phyloP scores from a whole-genome alignment of 2,888 invertebrate species.

The Schizaphis graminum region DNA sequence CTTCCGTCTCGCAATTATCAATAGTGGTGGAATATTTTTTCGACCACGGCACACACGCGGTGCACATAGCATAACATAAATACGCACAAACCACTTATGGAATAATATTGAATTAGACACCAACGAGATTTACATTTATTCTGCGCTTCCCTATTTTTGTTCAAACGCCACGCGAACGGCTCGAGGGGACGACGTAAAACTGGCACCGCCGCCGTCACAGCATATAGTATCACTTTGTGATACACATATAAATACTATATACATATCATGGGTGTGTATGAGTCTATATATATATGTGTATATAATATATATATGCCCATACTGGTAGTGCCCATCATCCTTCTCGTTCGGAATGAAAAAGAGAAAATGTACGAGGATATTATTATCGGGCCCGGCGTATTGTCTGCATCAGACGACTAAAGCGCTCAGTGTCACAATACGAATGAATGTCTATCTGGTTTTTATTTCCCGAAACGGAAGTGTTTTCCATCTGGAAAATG shows the following conservation, averaged over 20 bases:
- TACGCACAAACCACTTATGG: not conserved
- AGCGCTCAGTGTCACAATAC: constrained; percentile 42
- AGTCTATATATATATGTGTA: not conserved
- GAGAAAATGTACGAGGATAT: constrained; percentile 8
- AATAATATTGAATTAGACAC: constrained; percentile 13
- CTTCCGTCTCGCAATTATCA: not conserved
- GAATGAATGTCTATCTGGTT: constrained; percentile 45
- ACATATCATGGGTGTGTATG: not conserved
- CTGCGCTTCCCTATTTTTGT: not conserved
- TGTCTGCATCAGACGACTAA: constrained; percentile 36
- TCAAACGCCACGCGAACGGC: not conserved
- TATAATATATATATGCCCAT: not conserved
- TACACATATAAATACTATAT: not conserved
- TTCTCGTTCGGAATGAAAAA: constrained; percentile 13
- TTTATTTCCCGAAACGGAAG: constrained; percentile 59
- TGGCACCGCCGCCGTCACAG: not conserved
- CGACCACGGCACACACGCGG: not conserved
- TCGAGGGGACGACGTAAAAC: not conserved
- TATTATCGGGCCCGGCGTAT: not conserved
- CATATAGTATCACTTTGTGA: not conserved
- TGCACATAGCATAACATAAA: not conserved
- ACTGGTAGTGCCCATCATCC: not conserved
- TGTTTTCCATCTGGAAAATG: constrained; percentile 60
- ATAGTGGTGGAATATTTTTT: not conserved
- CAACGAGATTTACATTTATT: constrained; percentile 13